phyloP scores from a whole-genome alignment of 2,113 vertebrate genomes.

The Copsychus sechellarum region DNA sequence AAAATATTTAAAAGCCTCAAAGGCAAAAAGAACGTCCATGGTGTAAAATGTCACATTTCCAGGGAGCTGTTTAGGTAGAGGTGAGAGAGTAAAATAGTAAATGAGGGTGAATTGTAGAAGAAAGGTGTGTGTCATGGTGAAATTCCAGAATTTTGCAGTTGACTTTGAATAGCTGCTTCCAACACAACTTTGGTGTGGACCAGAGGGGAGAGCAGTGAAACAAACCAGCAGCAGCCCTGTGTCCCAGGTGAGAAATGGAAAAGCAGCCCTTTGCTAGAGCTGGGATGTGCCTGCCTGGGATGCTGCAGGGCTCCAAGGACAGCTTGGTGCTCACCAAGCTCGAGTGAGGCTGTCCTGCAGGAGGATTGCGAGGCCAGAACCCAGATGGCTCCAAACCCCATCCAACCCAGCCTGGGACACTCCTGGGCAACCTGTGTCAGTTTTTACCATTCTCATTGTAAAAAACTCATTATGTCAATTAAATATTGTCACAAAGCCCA shows the following conservation, averaged over 20 bases:
- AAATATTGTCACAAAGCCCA: background rate
- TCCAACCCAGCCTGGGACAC: background rate
- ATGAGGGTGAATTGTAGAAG: background rate
- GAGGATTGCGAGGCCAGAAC: background rate
- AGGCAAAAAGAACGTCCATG: background rate
- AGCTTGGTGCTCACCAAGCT: background rate
- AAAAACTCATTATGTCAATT: background rate
- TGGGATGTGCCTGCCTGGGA: background rate
- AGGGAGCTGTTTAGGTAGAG: background rate
- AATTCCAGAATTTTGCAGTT: background rate
- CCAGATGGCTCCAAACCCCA: background rate
- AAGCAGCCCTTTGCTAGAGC: background rate
- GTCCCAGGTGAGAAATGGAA: rapidly evolving
- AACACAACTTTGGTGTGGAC: background rate
- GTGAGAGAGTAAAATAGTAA: background rate
- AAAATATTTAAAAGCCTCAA: background rate
- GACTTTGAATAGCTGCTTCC: background rate
- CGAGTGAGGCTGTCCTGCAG: rapidly evolving
- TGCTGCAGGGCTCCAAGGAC: background rate
- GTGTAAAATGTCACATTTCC: background rate
- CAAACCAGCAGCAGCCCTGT: background rate
- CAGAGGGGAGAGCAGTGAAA: background rate
- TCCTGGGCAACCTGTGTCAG: background rate
- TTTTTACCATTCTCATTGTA: background rate
- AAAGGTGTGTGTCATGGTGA: background rate